Evolutionary conservation across 2,113 vertebrate species (phyloP).

Genomic region (Syrmaticus mikado): DNA sequence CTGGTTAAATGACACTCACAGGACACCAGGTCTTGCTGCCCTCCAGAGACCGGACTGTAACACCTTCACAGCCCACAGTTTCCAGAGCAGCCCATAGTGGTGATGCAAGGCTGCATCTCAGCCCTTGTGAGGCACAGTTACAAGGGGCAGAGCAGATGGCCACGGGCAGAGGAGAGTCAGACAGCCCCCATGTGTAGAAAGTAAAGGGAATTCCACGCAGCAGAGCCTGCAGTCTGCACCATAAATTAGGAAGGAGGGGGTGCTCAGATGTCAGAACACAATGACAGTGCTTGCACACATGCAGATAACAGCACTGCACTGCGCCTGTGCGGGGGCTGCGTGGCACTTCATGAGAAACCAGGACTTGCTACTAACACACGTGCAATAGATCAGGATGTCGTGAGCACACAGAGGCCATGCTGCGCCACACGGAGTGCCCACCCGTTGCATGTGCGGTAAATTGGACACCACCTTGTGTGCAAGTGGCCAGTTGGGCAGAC

Average conservation of each 20-base stretch:
- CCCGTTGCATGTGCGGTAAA: accelerated
- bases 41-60: background rate
- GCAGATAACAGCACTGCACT: accelerated
- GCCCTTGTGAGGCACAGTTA: background rate
- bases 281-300: background rate
- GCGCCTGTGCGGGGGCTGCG: background rate
- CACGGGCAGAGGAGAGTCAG: background rate
- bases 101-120: background rate
- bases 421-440: accelerated
- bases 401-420: accelerated
- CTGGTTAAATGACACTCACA: background rate
- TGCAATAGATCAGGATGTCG: background rate
- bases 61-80: background rate
- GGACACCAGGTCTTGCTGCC: background rate
- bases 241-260: background rate
- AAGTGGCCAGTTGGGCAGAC: background rate
- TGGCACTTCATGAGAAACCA: background rate
- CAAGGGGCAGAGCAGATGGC: background rate
- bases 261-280: accelerated
- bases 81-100: background rate
- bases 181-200: background rate
- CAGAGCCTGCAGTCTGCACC: background rate
- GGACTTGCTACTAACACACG: background rate
- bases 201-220: background rate
- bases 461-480: background rate